phyloP scores from a whole-genome alignment of 2,113 vertebrate species.

The Tricholaema leucomelas region DNA sequence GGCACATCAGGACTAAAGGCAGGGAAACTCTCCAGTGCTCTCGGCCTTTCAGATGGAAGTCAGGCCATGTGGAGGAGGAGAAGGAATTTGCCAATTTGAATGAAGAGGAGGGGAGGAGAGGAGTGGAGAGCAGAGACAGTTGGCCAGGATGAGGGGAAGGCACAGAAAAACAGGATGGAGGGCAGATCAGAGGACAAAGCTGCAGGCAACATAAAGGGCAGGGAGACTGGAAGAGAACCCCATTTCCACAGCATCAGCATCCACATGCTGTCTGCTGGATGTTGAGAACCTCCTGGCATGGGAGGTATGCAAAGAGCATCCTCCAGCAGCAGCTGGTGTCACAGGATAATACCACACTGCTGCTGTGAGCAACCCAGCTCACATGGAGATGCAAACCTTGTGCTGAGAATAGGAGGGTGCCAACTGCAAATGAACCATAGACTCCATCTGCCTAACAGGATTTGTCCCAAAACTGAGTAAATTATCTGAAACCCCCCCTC shows the following conservation, averaged over 20 bases:
- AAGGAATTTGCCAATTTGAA: slow-evolving; percentile 46
- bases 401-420: neutral
- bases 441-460: neutral
- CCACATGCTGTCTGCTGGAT: neutral
- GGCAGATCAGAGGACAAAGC: slow-evolving; percentile 30
- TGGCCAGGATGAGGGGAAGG: slow-evolving; percentile 10
- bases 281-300: neutral
- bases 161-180: slow-evolving; percentile 38
- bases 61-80: slow-evolving; percentile 41
- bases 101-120: slow-evolving; percentile 3
- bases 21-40: neutral
- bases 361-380: neutral
- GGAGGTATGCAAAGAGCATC: accelerated
- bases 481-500: neutral
- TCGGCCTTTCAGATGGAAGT: slow-evolving; percentile 21
- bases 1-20: slow-evolving; percentile 5
- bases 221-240: neutral
- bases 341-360: neutral
- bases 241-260: neutral
- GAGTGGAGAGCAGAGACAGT: neutral
- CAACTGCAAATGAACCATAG: slow-evolving; percentile 7
- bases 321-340: neutral
- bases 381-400: neutral
- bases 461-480: neutral
- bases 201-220: neutral